Evolutionary conservation across 2,888 invertebrate species (phyloP).

Genomic region (Macropis europaea): DNA sequence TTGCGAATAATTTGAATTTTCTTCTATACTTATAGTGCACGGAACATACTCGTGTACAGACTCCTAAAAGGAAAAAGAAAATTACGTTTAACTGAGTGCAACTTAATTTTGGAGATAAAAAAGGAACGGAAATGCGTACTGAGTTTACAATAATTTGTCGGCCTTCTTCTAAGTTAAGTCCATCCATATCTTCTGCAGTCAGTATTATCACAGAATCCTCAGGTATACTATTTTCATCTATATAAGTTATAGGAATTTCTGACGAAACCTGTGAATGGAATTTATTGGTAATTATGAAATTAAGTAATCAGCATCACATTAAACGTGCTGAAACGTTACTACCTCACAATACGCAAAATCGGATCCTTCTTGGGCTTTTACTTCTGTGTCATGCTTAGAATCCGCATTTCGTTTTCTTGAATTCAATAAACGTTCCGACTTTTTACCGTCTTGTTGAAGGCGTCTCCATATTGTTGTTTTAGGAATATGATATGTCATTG

Average conservation of each 20-base stretch:
- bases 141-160: conserved; percentile 75
- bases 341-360: conserved; percentile 68
- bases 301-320: too few species aligned
- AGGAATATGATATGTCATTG: conserved; percentile 77
- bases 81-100: not conserved
- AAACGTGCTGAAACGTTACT: not conserved
- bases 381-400: conserved; percentile 33
- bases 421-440: conserved; percentile 43
- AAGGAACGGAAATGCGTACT: conserved; percentile 50
- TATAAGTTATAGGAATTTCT: conserved; percentile 77
- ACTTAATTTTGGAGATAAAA: conserved; percentile 25
- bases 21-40: conserved; percentile 70
- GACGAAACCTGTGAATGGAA: conserved; percentile 66
- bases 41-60: conserved; percentile 70
- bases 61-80: conserved; percentile 59
- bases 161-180: conserved; percentile 71
- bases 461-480: conserved; percentile 80
- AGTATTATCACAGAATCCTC: conserved; percentile 78
- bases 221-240: conserved; percentile 75
- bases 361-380: conserved; percentile 42
- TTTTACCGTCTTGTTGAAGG: conserved; percentile 74
- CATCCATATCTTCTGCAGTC: conserved; percentile 73
- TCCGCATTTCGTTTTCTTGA: conserved; percentile 36
- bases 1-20: conserved; percentile 63
- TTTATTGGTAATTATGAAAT: not conserved